These are phyloP conservation scores for Vulpes lagopus DNA, from an alignment of 2,113 vertebrate genomes.

Conservation along the genomic window DNA sequence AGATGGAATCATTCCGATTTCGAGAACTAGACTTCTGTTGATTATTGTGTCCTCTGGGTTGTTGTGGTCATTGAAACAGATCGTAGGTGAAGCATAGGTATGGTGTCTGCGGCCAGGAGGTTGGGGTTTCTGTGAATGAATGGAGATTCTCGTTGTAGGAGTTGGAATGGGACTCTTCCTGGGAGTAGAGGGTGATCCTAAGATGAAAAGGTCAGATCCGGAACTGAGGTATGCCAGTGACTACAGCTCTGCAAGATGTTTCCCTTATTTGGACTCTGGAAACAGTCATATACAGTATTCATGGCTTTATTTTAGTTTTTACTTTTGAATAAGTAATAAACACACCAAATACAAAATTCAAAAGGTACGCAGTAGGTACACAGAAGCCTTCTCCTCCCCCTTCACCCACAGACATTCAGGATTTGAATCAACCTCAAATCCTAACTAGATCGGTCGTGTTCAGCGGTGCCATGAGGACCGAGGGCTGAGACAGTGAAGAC, in stretches of 20 bases:
- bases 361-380: not conserved
- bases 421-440: not conserved
- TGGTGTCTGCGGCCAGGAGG: not conserved
- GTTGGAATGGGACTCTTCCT: not conserved
- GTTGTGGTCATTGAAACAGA: not conserved
- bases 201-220: not conserved
- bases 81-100: not conserved
- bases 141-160: not conserved
- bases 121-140: not conserved
- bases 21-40: not conserved
- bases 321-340: not conserved
- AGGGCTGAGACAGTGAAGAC: not conserved
- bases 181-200: not conserved
- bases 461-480: not conserved
- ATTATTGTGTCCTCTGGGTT: not conserved
- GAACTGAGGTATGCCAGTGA: not conserved
- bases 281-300: not conserved
- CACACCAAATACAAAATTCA: not conserved
- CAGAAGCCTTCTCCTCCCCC: not conserved
- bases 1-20: not conserved
- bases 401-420: not conserved
- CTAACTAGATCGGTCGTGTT: not conserved
- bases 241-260: not conserved
- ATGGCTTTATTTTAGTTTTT: constrained; percentile 7
- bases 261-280: not conserved